phyloP scores from a whole-genome alignment of 2,888 invertebrate genomes.

The Scaptomyza reducta region DNA sequence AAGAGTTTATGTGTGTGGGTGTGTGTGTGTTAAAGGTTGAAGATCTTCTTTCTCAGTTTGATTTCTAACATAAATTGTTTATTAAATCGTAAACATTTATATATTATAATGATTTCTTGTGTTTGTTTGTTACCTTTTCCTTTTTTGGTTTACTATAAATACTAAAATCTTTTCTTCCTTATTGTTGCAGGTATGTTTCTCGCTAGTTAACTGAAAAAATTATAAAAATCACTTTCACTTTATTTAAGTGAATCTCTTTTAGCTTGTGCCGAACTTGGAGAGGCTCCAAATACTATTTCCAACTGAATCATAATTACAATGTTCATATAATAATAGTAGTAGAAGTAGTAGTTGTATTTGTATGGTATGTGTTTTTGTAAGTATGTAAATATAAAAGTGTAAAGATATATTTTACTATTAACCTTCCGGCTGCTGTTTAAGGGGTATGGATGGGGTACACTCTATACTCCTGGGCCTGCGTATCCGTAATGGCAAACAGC shows the following conservation, averaged over 20 bases:
- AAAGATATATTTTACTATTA: slow-evolving; percentile 35
- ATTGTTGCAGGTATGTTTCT: slow-evolving; percentile 61
- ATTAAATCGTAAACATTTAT: slow-evolving; percentile 53
- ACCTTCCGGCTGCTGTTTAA: slow-evolving; percentile 10
- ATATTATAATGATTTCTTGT: slow-evolving; percentile 31
- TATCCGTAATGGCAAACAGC: slow-evolving; percentile 21
- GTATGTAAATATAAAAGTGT: slow-evolving; percentile 36
- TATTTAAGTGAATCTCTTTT: slow-evolving; percentile 22
- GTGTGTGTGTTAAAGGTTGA: slow-evolving; percentile 15
- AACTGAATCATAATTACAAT: slow-evolving; percentile 33
- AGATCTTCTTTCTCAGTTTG: slow-evolving; percentile 13
- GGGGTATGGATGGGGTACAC: slow-evolving; percentile 30
- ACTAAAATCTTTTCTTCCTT: slow-evolving; percentile 63
- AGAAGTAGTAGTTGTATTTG: slow-evolving; percentile 8
- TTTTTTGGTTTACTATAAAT: slow-evolving; percentile 65
- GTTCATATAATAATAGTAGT: slow-evolving; percentile 26
- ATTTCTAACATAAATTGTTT: slow-evolving; percentile 47
- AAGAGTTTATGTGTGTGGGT: slow-evolving; percentile 22
- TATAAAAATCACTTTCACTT: slow-evolving; percentile 31
- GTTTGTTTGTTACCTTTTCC: slow-evolving; percentile 21
- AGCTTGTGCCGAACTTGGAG: slow-evolving; percentile 22
- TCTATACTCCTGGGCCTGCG: slow-evolving; percentile 30
- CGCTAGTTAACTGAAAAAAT: slow-evolving; percentile 32
- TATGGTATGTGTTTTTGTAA: slow-evolving; percentile 34
- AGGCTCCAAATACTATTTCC: slow-evolving; percentile 14